phyloP scores from a whole-genome alignment of 2,113 vertebrate species.

The Pelobates fuscus region DNA sequence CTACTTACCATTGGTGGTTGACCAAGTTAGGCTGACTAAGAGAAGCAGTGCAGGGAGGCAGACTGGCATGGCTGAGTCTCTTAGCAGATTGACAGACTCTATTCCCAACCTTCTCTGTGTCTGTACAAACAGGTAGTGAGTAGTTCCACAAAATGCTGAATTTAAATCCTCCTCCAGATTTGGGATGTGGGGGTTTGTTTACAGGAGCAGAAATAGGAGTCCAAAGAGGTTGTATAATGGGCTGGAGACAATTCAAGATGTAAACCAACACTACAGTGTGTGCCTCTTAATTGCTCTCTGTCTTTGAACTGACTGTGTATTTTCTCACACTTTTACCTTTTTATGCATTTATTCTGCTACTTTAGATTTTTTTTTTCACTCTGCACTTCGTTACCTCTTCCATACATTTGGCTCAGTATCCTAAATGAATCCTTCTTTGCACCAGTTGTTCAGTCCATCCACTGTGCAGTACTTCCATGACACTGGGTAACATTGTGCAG shows the following conservation, averaged over 20 bases:
- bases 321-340: not conserved
- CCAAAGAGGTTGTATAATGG: not conserved
- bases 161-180: conserved; percentile 33
- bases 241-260: conserved; percentile 41
- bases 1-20: conserved; percentile 25
- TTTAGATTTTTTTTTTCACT: no score
- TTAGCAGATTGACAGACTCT: not conserved
- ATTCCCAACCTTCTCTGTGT: not conserved
- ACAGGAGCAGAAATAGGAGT: conserved; percentile 35
- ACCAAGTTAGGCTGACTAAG: not conserved
- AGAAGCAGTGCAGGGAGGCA: conserved; percentile 10
- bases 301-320: not conserved
- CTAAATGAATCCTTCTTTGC: no score
- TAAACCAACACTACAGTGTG: conserved; percentile 33
- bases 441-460: no score
- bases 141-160: conserved; percentile 16
- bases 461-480: no score
- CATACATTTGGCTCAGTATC: no score
- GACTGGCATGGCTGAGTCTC: conserved; percentile 11
- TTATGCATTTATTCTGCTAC: not conserved
- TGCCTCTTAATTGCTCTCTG: conserved; percentile 3
- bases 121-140: conserved; percentile 11
- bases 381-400: no score
- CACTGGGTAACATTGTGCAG: no score
- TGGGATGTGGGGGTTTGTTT: conserved; percentile 15